Evolutionary conservation across 2,888 invertebrate genomes (phyloP).

Genomic region (Synergus umbraculus): DNA sequence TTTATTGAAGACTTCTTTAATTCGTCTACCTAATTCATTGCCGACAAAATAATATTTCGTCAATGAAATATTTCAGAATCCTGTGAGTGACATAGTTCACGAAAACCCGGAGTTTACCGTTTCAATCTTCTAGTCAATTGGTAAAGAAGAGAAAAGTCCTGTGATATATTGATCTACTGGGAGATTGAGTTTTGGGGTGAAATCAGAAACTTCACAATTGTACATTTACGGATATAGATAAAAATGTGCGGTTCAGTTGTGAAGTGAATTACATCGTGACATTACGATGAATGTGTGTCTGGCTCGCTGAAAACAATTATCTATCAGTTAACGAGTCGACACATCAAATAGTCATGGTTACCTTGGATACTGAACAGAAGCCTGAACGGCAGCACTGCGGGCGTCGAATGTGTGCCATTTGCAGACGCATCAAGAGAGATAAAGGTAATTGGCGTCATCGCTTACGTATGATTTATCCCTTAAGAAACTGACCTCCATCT

Average conservation of each 20-base stretch:
- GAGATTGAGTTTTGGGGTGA: neutral
- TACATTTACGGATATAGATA: neutral
- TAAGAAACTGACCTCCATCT: neutral
- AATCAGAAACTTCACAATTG: neutral
- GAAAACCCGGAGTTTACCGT: neutral
- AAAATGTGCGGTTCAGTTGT: neutral
- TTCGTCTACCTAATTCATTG: neutral
- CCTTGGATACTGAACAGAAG: constrained; percentile 76
- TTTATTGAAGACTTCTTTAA: neutral
- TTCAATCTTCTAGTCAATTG: constrained; percentile 5
- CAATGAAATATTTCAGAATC: neutral
- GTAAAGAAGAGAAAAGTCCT: neutral
- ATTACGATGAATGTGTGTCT: constrained; percentile 34
- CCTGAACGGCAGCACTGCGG: constrained; percentile 75
- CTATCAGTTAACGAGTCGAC: constrained; percentile 36
- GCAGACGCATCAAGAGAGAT: constrained; percentile 75
- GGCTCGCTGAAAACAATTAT: constrained; percentile 33
- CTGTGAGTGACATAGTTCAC: neutral
- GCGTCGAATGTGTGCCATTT: constrained; percentile 76
- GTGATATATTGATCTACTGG: neutral
- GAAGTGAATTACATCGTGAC: constrained; percentile 32
- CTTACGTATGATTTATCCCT: constrained; percentile 29
- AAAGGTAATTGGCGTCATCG: constrained; percentile 69
- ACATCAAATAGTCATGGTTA: constrained; percentile 68
- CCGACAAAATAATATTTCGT: neutral